phyloP scores from a whole-genome alignment of 2,797 vertebrate genomes.

The Intellagama lesueurii region DNA sequence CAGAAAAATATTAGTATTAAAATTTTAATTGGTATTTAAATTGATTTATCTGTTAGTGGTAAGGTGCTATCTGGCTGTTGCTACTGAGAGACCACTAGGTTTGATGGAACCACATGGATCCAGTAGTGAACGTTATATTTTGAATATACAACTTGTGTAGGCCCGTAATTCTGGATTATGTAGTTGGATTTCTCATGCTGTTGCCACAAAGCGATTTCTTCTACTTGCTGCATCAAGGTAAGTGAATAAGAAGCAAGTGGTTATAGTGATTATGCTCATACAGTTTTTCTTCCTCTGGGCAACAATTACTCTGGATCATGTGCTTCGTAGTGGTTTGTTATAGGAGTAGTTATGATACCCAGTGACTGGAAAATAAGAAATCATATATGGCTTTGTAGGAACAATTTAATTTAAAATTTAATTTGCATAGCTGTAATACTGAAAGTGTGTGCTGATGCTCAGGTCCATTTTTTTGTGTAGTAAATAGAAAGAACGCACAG shows the following conservation, averaged over 20 bases:
- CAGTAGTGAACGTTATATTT: not conserved
- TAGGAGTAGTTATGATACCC: not conserved
- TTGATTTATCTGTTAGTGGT: not conserved
- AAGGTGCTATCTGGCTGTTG: not conserved
- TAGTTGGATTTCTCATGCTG: constrained; percentile 5
- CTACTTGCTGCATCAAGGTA: not conserved
- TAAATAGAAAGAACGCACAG: not conserved
- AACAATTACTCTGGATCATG: not conserved
- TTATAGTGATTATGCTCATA: not conserved
- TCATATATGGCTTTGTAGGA: not conserved
- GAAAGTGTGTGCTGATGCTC: not conserved
- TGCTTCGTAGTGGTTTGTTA: not conserved
- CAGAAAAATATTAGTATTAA: not conserved
- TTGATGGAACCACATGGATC: not conserved
- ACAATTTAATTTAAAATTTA: not conserved
- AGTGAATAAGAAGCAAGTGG: constrained; percentile 8
- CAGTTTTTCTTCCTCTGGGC: not conserved
- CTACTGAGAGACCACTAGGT: not conserved
- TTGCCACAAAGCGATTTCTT: not conserved
- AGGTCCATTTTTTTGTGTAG: not conserved
- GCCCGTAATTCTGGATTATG: not conserved
- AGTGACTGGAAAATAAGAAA: not conserved
- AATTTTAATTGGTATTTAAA: not conserved
- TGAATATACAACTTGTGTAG: not conserved
- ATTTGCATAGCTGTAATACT: not conserved